phyloP scores from a whole-genome alignment of 2,888 invertebrate species.

The Adineta ricciae region DNA sequence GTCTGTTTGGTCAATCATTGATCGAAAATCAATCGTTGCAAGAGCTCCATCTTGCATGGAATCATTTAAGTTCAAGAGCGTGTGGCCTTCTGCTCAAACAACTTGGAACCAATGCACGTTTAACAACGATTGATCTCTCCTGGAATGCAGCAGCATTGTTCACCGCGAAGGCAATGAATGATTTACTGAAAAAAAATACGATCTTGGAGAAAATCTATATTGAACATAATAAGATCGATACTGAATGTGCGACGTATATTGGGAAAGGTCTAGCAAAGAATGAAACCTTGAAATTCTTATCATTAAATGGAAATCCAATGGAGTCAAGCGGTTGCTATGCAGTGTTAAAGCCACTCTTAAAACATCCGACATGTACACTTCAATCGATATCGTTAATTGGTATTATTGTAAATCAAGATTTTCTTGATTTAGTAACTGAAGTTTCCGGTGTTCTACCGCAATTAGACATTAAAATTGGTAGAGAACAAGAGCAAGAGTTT shows the following conservation, averaged over 20 bases:
- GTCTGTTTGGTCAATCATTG: background rate
- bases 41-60: background rate
- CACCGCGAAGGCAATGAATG: background rate
- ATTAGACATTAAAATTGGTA: background rate
- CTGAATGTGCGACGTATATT: background rate
- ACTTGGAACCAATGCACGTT: background rate
- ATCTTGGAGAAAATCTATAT: background rate
- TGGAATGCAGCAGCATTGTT: background rate
- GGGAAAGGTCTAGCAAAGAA: background rate
- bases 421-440: background rate
- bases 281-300: background rate
- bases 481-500: background rate
- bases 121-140: background rate
- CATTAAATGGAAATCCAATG: slow-evolving; percentile 6
- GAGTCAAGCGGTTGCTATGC: slow-evolving; percentile 19
- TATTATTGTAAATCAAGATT: background rate
- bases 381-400: background rate
- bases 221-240: background rate
- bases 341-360: background rate
- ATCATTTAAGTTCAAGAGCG: background rate
- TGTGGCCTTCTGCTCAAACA: background rate
- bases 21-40: background rate
- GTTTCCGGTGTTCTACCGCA: background rate
- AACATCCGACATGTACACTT: background rate
- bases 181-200: background rate